Evolutionary conservation across 2,113 vertebrate species (phyloP), one percentile per base, ranked within the genome.

Genomic region (Mastomys natalensis): DNA sequence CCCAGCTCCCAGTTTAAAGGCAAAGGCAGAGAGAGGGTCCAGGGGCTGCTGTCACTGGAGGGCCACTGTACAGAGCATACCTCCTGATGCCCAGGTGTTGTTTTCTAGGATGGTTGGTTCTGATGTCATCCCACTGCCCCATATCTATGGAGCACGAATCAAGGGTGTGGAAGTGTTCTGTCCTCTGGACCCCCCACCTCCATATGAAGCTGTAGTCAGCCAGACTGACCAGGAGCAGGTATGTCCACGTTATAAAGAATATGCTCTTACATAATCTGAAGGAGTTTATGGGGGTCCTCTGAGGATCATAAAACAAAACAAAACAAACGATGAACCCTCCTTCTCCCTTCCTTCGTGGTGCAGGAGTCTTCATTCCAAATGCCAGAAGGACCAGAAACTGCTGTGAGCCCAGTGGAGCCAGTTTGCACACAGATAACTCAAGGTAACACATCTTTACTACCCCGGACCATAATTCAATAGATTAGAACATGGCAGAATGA

Each of bases 131-230:
- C 98, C 98, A 3, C 98, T 99, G 22, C 98, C 99, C 7, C 98
- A 98, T 66, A 98, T 99, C 97, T 99, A 98, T 0, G 98, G 99
- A 87, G 98, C 96, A 0, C 98, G 94, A 60, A 98, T 99, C 90
- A 99, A 99, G 98, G 99, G 98, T 0, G 97, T 98, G 82, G 99
- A 99, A 94, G 98, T 99, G 40, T 99, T 99, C 98, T 99, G 98
- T 89, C 98, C 98, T 0, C 94, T 99, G 91, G 99, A 99, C 9
- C 98, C 98, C 5, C 99, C 99, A 1, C 99, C 99, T 53, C 98
- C 99, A 0, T 99, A 99, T 0, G 98, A 99, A 98, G 98, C 97
- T 12, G 98, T 98, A 17, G 95, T 97, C 91, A 97, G 90, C 68
- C 96, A 97, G 86, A 87, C 51, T 7, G 89, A 82, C 85, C 80